Percentiles rank a stretch among this genome's conserved stretches.
Evolutionary conservation across 1,140 invertebrate species (phyloP).

Genomic region (Drosophila bocki): DNA sequence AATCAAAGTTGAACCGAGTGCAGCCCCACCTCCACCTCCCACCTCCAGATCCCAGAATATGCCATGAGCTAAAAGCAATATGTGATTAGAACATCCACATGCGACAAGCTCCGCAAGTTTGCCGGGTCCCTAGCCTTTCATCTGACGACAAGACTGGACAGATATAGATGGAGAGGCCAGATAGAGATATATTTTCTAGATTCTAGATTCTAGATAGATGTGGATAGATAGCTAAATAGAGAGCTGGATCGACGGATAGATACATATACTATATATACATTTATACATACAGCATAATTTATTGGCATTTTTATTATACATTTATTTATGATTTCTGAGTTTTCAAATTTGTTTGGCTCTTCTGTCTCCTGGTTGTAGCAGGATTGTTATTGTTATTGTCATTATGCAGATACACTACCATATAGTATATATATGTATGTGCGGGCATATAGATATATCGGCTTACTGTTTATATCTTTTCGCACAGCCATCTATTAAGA

Average conservation of each 20-base stretch:
- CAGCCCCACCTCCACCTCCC: conserved; percentile 16
- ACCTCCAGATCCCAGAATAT: neutral
- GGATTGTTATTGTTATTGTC: conserved; percentile 54
- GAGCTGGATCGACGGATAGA: conserved; percentile 38
- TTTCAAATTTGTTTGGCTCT: conserved; percentile 69
- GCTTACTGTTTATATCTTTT: conserved; percentile 42
- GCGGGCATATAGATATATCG: conserved; percentile 1
- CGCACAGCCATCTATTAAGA: conserved; percentile 42
- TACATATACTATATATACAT: conserved; percentile 3
- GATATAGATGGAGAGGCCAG: conserved; percentile 22
- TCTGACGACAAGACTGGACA: conserved; percentile 33
- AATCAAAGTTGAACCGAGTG: conserved; percentile 42
- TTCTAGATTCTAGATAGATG: conserved; percentile 26
- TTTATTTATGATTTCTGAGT: conserved; percentile 73
- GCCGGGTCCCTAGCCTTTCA: conserved; percentile 34
- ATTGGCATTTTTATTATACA: conserved; percentile 77
- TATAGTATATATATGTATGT: neutral
- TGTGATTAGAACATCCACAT: conserved; percentile 57
- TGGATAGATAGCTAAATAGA: conserved; percentile 34
- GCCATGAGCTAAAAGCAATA: conserved; percentile 49
- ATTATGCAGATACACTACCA: conserved; percentile 40
- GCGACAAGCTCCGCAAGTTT: conserved; percentile 44
- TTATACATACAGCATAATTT: conserved; percentile 57
- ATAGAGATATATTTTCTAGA: conserved; percentile 10
- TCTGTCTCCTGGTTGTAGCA: neutral